Conservation (phyloP, 2,113 vertebrate genomes). For the Fulmarus glacialis region DNA sequence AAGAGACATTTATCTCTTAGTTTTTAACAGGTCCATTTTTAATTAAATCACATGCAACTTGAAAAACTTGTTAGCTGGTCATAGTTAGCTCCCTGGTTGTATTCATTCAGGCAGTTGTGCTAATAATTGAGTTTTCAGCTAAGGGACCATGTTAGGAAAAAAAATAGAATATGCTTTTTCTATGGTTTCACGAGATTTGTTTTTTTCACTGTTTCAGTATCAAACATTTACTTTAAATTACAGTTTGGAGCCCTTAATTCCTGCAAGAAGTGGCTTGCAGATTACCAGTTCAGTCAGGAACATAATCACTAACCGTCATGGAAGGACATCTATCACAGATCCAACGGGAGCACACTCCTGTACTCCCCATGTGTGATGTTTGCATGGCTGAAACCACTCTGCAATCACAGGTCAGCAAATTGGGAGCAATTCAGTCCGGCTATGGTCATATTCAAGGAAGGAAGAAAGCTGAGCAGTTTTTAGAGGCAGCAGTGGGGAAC, state of each 20-base stretch:
- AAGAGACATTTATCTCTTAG: neutral
- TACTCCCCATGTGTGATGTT: rapidly evolving
- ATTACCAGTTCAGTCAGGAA: neutral
- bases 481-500: neutral
- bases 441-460: too few species aligned
- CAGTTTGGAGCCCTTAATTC: neutral
- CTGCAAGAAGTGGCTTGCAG: neutral
- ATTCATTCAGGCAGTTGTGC: neutral
- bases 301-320: neutral
- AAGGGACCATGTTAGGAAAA: neutral
- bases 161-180: neutral
- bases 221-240: neutral
- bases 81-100: neutral
- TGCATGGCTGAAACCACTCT: rapidly evolving
- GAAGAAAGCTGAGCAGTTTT: neutral
- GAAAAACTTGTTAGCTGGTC: neutral
- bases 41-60: neutral
- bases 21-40: neutral
- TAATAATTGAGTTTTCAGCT: neutral
- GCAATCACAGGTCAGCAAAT: neutral
- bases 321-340: neutral
- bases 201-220: neutral
- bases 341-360: rapidly evolving
- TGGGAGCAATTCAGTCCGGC: neutral
- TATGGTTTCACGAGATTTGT: rapidly evolving